A percentile compares a stretch with the other conserved stretches of the same genome.
Evolutionary conservation across 2,113 vertebrate genomes (phyloP).

Genomic region (Taurulus bubalis): DNA sequence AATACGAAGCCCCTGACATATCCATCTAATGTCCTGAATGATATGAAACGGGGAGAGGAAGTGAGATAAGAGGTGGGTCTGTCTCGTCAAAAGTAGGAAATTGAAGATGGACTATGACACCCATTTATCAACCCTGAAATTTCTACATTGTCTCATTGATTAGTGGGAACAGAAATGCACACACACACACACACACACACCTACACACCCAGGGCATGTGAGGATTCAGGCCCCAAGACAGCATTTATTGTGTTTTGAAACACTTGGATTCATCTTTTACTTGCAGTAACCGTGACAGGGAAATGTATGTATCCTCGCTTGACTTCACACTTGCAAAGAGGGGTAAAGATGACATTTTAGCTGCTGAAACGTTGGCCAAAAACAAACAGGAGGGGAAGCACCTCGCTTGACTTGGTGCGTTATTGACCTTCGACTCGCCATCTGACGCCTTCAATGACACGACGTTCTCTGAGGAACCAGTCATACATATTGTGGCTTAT

Average conservation of each 20-base stretch:
- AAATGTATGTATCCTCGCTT: neutral
- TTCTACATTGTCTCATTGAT: conserved; percentile 6
- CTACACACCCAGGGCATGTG: neutral
- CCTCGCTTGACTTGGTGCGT: neutral
- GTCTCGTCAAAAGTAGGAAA: conserved; percentile 2
- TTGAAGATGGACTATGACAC: conserved; percentile 1
- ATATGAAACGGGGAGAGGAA: neutral
- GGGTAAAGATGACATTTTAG: neutral
- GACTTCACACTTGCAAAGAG: conserved; percentile 11
- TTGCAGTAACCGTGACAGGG: neutral
- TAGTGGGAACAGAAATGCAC: neutral
- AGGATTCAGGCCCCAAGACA: neutral
- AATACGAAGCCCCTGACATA: neutral
- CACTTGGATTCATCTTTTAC: conserved; percentile 6
- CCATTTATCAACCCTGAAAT: conserved; percentile 21
- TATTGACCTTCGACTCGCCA: neutral
- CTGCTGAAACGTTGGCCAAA: neutral
- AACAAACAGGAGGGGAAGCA: neutral
- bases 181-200: neutral
- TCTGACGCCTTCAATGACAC: conserved; percentile 8
- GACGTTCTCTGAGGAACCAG: neutral
- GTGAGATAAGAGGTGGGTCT: neutral
- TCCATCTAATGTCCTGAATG: neutral
- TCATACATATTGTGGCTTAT: neutral
- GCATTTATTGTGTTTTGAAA: conserved; percentile 6